Evolutionary conservation across 1,140 invertebrate genomes (phyloP).

Genomic region (Telenomus remus): DNA sequence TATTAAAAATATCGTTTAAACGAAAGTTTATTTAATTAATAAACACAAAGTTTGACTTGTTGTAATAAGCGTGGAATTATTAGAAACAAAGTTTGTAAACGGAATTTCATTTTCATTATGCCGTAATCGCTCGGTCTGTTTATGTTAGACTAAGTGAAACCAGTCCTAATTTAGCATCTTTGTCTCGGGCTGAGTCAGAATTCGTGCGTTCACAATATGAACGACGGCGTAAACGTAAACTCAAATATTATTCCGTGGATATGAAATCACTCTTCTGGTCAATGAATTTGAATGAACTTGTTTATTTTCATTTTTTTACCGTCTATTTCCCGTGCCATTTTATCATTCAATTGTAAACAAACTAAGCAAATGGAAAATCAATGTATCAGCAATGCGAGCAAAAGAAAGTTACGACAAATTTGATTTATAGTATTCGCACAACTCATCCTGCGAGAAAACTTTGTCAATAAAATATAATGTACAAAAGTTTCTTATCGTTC

Average conservation of each 20-base stretch:
- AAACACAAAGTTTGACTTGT: neutral
- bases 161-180: conserved; percentile 49
- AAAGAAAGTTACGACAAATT: too few species aligned
- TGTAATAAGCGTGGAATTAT: neutral
- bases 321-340: too few species aligned
- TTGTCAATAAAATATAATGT: conserved; percentile 38
- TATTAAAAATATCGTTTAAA: too few species aligned
- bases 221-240: conserved; percentile 16
- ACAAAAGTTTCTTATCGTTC: conserved; percentile 16
- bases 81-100: neutral
- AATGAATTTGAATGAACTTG: too few species aligned
- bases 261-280: neutral
- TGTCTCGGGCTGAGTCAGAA: conserved; percentile 40
- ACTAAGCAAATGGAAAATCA: too few species aligned
- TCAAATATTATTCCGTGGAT: neutral
- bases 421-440: too few species aligned
- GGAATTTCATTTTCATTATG: conserved; percentile 18
- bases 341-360: too few species aligned
- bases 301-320: too few species aligned
- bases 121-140: conserved; percentile 31
- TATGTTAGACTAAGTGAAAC: conserved; percentile 40
- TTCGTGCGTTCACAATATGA: conserved; percentile 14
- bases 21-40: neutral
- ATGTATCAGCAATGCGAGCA: too few species aligned
- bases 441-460: conserved; percentile 4